Evolutionary conservation across 2,797 vertebrate genomes (phyloP).

Genomic region (Muscicapa comitata): DNA sequence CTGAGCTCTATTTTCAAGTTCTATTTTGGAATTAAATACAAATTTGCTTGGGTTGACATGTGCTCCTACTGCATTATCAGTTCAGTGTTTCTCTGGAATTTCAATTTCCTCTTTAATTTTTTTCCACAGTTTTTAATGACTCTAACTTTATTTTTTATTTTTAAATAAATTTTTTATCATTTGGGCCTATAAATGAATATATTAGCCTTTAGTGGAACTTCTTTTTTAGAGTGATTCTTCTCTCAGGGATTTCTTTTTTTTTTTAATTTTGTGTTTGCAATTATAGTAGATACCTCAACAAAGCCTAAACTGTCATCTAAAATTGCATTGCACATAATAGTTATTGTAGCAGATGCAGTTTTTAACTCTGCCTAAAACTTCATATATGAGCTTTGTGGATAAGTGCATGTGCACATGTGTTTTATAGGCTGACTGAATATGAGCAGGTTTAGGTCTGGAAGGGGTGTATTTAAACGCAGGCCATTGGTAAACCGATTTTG

Average conservation of each 20-base stretch:
- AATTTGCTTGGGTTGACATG: neutral
- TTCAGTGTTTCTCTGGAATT: neutral
- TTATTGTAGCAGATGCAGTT: neutral
- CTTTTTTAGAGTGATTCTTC: neutral
- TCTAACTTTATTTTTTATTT: neutral
- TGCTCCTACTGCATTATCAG: neutral
- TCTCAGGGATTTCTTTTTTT: neutral
- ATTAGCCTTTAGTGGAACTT: neutral
- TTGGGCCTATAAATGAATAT: neutral
- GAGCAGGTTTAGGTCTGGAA: neutral
- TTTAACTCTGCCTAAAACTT: neutral
- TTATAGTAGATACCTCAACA: neutral
- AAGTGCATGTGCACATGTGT: neutral
- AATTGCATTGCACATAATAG: neutral
- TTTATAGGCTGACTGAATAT: neutral
- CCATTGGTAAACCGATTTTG: neutral
- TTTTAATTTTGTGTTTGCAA: neutral
- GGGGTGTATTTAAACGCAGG: neutral
- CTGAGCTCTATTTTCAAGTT: neutral
- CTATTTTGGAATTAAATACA: neutral
- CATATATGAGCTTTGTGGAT: rapidly evolving
- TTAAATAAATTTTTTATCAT: neutral
- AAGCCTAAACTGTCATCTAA: neutral
- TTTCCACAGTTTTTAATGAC: neutral
- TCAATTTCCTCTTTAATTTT: neutral